Evolutionary conservation across 2,113 vertebrate species (phyloP).

Genomic region (Beaufortia kweichowensis): DNA sequence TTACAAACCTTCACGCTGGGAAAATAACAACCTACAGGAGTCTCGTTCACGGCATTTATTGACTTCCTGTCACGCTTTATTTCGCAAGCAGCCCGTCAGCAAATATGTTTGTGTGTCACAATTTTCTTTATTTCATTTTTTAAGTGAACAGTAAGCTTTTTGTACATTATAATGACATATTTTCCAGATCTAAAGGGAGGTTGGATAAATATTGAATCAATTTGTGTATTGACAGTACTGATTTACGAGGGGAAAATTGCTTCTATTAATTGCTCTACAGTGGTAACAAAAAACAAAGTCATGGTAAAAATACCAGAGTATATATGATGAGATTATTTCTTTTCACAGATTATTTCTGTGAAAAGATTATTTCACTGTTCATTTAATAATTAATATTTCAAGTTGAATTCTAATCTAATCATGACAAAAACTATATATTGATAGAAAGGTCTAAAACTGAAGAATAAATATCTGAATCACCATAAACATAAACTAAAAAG

Average conservation of each 20-base stretch:
- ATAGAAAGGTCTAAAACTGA: too few species aligned
- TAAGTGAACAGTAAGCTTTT: constrained; percentile 4
- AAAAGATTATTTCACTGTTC: too few species aligned
- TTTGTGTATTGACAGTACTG: constrained; percentile 3
- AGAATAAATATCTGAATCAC: too few species aligned
- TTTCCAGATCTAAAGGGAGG: background rate
- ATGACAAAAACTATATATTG: too few species aligned
- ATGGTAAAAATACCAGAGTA: constrained; percentile 14
- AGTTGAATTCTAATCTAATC: too few species aligned
- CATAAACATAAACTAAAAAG: too few species aligned
- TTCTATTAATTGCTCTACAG: constrained; percentile 30
- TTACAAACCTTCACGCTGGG: constrained; percentile 34
- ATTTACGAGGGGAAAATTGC: constrained; percentile 17
- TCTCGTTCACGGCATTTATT: constrained; percentile 39
- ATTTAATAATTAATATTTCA: too few species aligned
- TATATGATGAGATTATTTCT: too few species aligned
- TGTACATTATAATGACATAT: constrained; percentile 19
- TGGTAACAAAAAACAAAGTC: constrained; percentile 22
- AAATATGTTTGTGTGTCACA: constrained; percentile 34
- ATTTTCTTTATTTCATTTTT: background rate
- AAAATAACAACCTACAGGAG: constrained; percentile 38
- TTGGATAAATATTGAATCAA: constrained; percentile 37
- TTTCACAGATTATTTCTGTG: too few species aligned
- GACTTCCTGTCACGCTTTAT: constrained; percentile 44
- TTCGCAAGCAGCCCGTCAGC: background rate